Evolutionary conservation across 2,888 invertebrate genomes (phyloP).

Genomic region (Ceraclea dissimilis): DNA sequence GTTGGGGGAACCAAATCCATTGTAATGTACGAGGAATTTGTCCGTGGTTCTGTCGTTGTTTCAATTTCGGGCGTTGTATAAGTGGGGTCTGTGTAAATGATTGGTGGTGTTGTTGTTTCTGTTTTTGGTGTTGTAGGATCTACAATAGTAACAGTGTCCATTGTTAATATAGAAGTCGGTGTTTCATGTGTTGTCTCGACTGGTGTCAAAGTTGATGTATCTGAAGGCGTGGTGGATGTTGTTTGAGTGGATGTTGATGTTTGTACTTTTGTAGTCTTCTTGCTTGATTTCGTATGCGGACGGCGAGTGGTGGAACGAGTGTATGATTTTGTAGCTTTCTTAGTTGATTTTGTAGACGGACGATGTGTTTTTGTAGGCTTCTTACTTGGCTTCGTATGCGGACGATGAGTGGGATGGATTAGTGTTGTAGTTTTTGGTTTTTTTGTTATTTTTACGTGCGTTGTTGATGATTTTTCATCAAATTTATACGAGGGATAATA

Average conservation of each 20-base stretch:
- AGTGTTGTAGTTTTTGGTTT: too few relatives aligned
- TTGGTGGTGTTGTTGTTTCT: neutral
- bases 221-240: neutral
- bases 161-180: neutral
- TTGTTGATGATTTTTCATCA: too few relatives aligned
- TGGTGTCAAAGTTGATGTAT: neutral
- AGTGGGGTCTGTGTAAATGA: neutral
- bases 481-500: too few relatives aligned
- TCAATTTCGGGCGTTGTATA: neutral
- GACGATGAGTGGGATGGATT: too few relatives aligned
- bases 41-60: neutral
- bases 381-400: too few relatives aligned
- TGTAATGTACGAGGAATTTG: neutral
- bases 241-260: neutral
- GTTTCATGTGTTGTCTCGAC: too few relatives aligned
- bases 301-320: too few relatives aligned
- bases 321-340: too few relatives aligned
- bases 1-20: slow-evolving; percentile 1
- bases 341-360: too few relatives aligned
- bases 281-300: neutral
- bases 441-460: too few relatives aligned
- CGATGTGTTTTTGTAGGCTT: too few relatives aligned
- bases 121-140: neutral
- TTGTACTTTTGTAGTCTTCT: neutral
- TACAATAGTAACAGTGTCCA: neutral